These are phyloP conservation scores for Thalassarche chlororhynchos DNA, from an alignment of 2,113 vertebrate species.

Conservation along the genomic window DNA sequence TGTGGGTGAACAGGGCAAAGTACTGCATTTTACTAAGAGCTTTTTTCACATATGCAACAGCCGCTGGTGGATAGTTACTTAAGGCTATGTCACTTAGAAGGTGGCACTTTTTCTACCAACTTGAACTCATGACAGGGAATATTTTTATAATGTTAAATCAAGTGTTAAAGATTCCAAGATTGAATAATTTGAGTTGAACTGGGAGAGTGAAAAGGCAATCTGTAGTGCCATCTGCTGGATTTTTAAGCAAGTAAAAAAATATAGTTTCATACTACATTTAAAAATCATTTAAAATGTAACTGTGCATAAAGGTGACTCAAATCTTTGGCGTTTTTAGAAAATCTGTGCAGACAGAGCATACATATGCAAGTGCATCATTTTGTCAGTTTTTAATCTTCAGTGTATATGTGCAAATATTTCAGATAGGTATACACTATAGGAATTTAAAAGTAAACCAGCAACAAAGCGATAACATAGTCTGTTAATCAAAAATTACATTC, in stretches of 20 bases:
- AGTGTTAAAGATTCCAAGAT: not conserved
- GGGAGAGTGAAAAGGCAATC: conserved; percentile 6
- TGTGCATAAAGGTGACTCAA: not conserved
- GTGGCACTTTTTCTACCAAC: not conserved
- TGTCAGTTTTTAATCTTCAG: not conserved
- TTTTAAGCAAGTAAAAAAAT: not conserved
- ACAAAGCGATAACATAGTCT: not conserved
- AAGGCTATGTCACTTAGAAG: not conserved
- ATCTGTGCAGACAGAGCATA: not conserved
- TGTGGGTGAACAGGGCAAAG: not conserved
- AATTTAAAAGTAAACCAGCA: not conserved
- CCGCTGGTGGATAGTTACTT: not conserved
- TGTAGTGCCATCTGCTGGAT: conserved; percentile 78
- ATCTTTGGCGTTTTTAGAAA: not conserved
- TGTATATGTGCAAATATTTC: not conserved
- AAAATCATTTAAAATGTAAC: not conserved
- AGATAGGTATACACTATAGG: not conserved
- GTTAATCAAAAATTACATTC: not conserved
- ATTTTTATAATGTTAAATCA: conserved; percentile 41
- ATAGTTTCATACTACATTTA: not conserved
- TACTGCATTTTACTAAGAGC: not conserved
- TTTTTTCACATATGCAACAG: not conserved
- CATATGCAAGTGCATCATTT: not conserved
- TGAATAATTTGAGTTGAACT: not conserved
- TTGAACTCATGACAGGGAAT: not conserved